A percentile compares a stretch with the other conserved stretches of the same genome.
phyloP scores from a whole-genome alignment of 2,113 vertebrate species.

The Stomatorhinus ivindoensis region DNA sequence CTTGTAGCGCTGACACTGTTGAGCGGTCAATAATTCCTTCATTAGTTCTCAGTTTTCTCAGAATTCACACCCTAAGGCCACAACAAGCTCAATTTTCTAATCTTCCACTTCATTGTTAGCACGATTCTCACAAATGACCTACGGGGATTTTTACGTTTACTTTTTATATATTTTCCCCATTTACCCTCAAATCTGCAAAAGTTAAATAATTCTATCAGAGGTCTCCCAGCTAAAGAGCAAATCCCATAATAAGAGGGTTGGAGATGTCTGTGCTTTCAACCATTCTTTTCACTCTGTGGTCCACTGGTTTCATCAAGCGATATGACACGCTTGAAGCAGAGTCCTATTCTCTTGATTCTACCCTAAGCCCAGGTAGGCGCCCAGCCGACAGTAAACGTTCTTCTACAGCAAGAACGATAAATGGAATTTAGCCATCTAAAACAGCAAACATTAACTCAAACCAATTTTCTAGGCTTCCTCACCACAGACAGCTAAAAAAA shows the following conservation, averaged over 20 bases:
- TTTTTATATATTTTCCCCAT: not conserved
- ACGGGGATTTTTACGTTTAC: not conserved
- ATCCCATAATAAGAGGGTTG: not conserved
- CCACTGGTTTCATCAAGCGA: not conserved
- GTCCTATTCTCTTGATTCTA: not conserved
- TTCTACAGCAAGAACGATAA: not conserved
- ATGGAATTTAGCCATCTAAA: not conserved
- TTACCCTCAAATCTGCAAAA: not conserved
- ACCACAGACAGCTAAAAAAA: not conserved
- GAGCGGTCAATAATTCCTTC: conserved; percentile 30
- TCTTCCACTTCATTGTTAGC: not conserved
- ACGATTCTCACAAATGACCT: not conserved
- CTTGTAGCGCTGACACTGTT: not conserved
- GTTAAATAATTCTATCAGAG: not conserved
- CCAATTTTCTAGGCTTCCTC: not conserved
- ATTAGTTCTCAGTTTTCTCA: conserved; percentile 30
- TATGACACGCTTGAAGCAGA: not conserved
- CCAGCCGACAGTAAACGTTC: not conserved
- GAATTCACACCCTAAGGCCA: conserved; percentile 62
- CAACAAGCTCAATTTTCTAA: conserved; percentile 57
- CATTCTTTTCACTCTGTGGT: not conserved
- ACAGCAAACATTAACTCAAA: not conserved
- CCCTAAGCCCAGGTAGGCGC: not conserved
- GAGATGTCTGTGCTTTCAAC: not conserved
- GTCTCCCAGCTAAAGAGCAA: not conserved